phyloP scores from a whole-genome alignment of 2,888 invertebrate species.

The Alcis repandata region DNA sequence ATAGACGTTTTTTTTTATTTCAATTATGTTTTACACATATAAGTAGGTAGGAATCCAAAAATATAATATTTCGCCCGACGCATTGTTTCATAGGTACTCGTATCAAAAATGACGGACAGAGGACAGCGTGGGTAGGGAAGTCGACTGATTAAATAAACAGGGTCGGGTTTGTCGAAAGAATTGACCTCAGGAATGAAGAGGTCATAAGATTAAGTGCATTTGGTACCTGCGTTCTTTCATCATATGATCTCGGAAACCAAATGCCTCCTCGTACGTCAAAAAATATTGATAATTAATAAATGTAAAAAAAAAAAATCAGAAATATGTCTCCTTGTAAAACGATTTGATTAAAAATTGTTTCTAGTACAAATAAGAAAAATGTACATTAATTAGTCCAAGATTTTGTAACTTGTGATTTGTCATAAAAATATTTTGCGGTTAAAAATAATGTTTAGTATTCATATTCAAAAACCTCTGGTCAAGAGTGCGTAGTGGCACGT shows the following conservation, averaged over 20 bases:
- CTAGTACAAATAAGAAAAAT: neutral
- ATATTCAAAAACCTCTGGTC: too few species aligned
- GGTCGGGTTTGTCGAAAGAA: slow-evolving; percentile 47
- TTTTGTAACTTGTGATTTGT: too few species aligned
- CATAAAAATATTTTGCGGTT: too few species aligned
- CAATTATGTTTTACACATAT: too few species aligned
- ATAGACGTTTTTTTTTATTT: too few species aligned
- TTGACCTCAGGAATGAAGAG: slow-evolving; percentile 48
- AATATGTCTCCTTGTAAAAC: too few species aligned
- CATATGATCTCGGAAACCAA: neutral
- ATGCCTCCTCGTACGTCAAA: too few species aligned
- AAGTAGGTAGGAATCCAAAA: neutral
- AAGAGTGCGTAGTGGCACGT: too few species aligned
- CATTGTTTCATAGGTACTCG: neutral
- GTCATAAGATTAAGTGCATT: slow-evolving; percentile 23
- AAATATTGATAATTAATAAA: neutral
- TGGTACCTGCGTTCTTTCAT: slow-evolving; percentile 4
- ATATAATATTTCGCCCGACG: neutral
- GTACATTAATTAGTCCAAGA: too few species aligned
- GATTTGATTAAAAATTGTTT: too few species aligned
- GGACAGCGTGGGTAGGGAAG: slow-evolving; percentile 17
- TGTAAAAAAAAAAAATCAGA: neutral
- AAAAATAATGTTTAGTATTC: too few species aligned
- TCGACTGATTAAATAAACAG: slow-evolving; percentile 35
- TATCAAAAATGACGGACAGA: neutral